Evolutionary conservation across 1,140 invertebrate species (phyloP), one percentile per base, ranked within the genome.

Genomic region (Episyrphus balteatus): DNA sequence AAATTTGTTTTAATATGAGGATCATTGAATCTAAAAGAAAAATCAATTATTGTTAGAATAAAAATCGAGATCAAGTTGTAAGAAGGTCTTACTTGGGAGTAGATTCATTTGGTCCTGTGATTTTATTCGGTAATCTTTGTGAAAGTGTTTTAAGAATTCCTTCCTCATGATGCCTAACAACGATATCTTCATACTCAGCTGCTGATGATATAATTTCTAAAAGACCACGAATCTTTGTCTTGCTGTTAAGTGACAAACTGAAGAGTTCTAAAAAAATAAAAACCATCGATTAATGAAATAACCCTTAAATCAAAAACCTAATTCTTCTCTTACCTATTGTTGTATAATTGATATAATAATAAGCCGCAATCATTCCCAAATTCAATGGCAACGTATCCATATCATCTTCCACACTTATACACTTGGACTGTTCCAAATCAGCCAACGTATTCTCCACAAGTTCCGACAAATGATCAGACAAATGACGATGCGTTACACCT

Each of bases 261-360:
- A 99, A 99, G 48, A 99, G 72, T 70, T 99, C 95, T 87, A 71
- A 48, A 62, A 70, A 52, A 42, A 46, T 26, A 13, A 41, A 21
- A 32, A 18, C 2, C 18, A 2, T 44, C 44, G 13, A 39, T 18
- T 26, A 43, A 15, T 41, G 13, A 17, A n/a, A 18, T 2, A n/a
- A 3, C 10, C 10, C 19, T 32, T 15, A 44, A 38, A 34, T 47
- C 10, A 30, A 19, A 33, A 40, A 18, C 32, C 31, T 11, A 18
- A 38, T 11, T 34, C 8, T 13, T 32, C 1, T 15, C 72, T 70
- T 68, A 88, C 85, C 86, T 51, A 99, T 99, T 0, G 97, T 99
- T 0, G 94, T 96, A 58, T 99, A 99, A 71, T 98, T 98, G 53
- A 99, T 99, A 66, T 99, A 99, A 69, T 99, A 99, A 69, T 99